Evolutionary conservation across 2,113 vertebrate species (phyloP).

Genomic region (Cyprinodon variegatus): DNA sequence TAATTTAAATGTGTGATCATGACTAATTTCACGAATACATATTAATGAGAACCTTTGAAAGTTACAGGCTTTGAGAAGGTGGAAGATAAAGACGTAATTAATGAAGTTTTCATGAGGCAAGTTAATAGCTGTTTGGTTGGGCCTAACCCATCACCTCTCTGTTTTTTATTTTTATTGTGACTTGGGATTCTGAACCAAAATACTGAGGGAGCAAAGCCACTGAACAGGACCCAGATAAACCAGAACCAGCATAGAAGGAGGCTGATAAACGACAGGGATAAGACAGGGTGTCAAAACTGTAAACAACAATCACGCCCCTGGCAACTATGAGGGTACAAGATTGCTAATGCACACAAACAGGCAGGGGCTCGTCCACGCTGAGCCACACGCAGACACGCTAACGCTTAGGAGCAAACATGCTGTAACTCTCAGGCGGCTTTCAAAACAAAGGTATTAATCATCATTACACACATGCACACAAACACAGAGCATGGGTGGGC

Average conservation of each 20-base stretch:
- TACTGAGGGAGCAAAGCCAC: neutral
- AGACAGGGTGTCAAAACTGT: constrained; percentile 63
- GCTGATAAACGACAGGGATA: constrained; percentile 48
- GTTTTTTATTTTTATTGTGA: constrained; percentile 30
- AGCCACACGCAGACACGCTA: constrained; percentile 13
- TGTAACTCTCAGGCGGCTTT: constrained; percentile 70
- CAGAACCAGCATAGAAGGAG: constrained; percentile 36
- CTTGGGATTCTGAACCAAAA: neutral
- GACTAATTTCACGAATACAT: constrained; percentile 38
- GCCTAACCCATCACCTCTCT: constrained; percentile 28
- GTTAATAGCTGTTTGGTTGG: constrained; percentile 50
- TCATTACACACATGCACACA: constrained; percentile 73
- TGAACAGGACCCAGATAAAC: constrained; percentile 34
- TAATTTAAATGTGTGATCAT: constrained; percentile 24
- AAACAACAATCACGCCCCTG: constrained; percentile 59
- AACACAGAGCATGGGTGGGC: constrained; percentile 58
- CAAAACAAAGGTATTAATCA: constrained; percentile 83
- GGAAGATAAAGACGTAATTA: constrained; percentile 64
- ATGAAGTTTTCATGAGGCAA: constrained; percentile 32
- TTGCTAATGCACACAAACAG: constrained; percentile 42
- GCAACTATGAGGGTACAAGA: constrained; percentile 46
- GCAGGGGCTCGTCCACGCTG: constrained; percentile 7
- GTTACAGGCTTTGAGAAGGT: constrained; percentile 39
- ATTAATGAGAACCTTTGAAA: constrained; percentile 46
- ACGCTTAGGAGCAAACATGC: constrained; percentile 41